These are phyloP conservation scores for Silurus asotus DNA, from an alignment of 2,113 vertebrate species.

Conservation along the genomic window DNA sequence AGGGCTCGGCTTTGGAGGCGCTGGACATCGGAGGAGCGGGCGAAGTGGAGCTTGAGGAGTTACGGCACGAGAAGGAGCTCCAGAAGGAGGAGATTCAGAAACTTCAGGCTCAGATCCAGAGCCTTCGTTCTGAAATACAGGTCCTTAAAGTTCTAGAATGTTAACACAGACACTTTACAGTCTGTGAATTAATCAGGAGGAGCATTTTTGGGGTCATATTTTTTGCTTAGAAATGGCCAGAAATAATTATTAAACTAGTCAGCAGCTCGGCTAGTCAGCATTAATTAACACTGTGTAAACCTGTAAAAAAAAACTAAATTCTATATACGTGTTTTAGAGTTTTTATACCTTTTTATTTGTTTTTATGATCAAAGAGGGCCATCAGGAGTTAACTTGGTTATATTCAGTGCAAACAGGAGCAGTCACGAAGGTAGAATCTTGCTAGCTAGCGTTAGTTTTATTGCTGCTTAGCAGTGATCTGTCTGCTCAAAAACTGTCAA, in stretches of 20 bases:
- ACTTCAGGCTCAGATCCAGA: constrained; percentile 84
- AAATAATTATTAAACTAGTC: neutral
- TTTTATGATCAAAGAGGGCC: neutral
- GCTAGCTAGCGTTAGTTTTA: neutral
- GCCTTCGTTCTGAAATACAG: constrained; percentile 87
- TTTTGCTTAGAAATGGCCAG: neutral
- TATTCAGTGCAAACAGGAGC: neutral
- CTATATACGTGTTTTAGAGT: neutral
- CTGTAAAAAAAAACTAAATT: neutral
- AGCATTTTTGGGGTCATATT: neutral
- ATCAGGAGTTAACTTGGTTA: neutral
- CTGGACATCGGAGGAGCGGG: constrained; percentile 78
- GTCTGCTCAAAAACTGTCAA: neutral
- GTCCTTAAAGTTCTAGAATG: constrained; percentile 42
- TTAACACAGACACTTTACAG: neutral
- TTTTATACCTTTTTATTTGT: neutral
- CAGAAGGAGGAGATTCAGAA: constrained; percentile 93
- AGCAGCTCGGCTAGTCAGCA: neutral
- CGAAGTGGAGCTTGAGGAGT: constrained; percentile 87
- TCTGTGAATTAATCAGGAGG: neutral
- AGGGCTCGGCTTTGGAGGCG: constrained; percentile 91
- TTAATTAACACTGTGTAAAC: neutral
- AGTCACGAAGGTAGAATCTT: neutral
- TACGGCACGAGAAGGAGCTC: constrained; percentile 89
- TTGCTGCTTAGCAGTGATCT: neutral